Percentiles rank a stretch among this genome's conserved stretches.
Conservation (phyloP, 2,888 invertebrate species). For the Silvanus unidentatus region DNA sequence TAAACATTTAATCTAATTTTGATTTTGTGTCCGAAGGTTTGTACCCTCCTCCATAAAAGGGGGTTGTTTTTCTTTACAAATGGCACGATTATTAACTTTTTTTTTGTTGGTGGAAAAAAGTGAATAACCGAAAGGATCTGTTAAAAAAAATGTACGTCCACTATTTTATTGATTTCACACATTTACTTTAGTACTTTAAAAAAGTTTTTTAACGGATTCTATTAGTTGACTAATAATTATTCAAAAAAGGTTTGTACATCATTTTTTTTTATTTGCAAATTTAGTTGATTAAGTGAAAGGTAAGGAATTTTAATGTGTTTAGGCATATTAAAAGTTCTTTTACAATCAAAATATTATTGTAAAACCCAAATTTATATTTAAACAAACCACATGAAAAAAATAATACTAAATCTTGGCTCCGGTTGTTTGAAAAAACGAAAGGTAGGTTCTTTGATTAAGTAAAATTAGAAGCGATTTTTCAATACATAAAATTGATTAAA, state of each 20-base stretch:
- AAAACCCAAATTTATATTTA: not conserved
- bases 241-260: constrained; percentile 7
- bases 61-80: constrained; percentile 8
- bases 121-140: too few species aligned
- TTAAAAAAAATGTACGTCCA: too few species aligned
- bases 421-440: constrained; percentile 1
- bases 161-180: too few species aligned
- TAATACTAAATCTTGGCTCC: not conserved
- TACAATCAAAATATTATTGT: not conserved
- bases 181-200: too few species aligned
- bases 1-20: too few species aligned
- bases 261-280: constrained; percentile 5
- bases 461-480: not conserved
- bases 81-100: constrained; percentile 14
- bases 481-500: too few species aligned
- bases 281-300: not conserved
- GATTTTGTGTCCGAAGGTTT: constrained; percentile 8
- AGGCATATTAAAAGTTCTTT: not conserved
- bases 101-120: too few species aligned
- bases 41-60: constrained; percentile 5
- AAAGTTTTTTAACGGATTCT: constrained; percentile 8
- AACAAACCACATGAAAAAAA: not conserved
- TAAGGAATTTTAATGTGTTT: not conserved
- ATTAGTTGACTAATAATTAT: constrained; percentile 6
- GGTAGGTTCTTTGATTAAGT: constrained; percentile 9